Conservation (phyloP, 2,888 invertebrate species). For the Argyresthia goedartella region DNA sequence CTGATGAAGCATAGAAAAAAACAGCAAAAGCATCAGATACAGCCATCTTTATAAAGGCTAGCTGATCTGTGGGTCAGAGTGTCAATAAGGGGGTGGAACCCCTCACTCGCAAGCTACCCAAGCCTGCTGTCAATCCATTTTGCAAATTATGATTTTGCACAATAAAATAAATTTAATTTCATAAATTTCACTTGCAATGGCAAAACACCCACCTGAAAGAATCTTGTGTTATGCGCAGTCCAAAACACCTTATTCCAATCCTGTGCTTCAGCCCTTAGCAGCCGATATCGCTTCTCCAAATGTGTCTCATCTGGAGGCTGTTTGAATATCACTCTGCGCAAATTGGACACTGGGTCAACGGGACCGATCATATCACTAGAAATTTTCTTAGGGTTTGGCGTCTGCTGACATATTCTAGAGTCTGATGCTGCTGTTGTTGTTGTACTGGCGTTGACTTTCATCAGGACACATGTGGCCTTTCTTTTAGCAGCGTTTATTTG, state of each 20-base stretch:
- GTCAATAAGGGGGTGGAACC: too few species aligned
- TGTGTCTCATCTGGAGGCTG: slow-evolving; percentile 75
- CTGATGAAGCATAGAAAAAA: too few species aligned
- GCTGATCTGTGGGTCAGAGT: too few species aligned
- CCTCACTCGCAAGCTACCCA: too few species aligned
- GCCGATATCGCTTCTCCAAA: slow-evolving; percentile 74
- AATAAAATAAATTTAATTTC: too few species aligned
- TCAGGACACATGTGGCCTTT: too few species aligned
- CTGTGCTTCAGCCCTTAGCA: slow-evolving; percentile 77
- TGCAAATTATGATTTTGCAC: too few species aligned
- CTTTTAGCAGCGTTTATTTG: too few species aligned
- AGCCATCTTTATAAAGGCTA: too few species aligned
- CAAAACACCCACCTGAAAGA: slow-evolving; percentile 76
- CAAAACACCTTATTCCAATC: slow-evolving; percentile 90
- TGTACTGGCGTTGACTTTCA: neutral
- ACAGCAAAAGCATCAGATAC: too few species aligned
- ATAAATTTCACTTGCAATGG: too few species aligned
- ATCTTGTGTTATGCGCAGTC: slow-evolving; percentile 82
- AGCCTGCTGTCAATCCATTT: too few species aligned
- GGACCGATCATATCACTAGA: slow-evolving; percentile 80
- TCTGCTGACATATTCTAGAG: slow-evolving; percentile 15
- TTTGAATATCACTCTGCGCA: slow-evolving; percentile 79
- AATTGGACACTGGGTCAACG: slow-evolving; percentile 83
- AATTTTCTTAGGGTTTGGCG: slow-evolving; percentile 49
- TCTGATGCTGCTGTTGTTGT: neutral